These are phyloP conservation scores for Pogonocherus hispidulus DNA, from an alignment of 2,888 invertebrate species.

Conservation along the genomic window DNA sequence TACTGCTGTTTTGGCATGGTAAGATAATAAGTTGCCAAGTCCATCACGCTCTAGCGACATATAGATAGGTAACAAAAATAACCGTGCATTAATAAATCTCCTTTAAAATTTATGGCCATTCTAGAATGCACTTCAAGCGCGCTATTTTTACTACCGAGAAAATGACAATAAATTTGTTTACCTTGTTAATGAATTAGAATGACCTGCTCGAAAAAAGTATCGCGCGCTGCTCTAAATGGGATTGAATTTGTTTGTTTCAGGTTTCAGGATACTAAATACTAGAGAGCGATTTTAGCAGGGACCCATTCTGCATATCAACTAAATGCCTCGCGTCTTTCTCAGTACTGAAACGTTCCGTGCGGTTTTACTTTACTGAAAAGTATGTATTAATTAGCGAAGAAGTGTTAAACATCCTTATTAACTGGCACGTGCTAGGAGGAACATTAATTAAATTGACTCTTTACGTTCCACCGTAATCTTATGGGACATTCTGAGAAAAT, in stretches of 20 bases:
- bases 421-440: conserved; percentile 41
- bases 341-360: conserved; percentile 37
- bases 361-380: conserved; percentile 50
- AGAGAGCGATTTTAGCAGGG: conserved; percentile 50
- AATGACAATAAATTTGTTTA: conserved; percentile 43
- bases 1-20: conserved; percentile 39
- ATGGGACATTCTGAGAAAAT: conserved; percentile 1
- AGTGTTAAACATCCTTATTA: conserved; percentile 49
- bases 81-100: conserved; percentile 44
- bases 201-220: conserved; percentile 45
- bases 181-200: conserved; percentile 44
- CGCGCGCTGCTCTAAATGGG: conserved; percentile 44
- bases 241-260: conserved; percentile 43
- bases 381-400: conserved; percentile 50
- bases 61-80: conserved; percentile 45
- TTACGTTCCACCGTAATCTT: conserved; percentile 26
- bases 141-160: conserved; percentile 45
- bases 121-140: conserved; percentile 39
- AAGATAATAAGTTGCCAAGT: conserved; percentile 42
- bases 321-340: conserved; percentile 43
- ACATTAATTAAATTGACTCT: conserved; percentile 38
- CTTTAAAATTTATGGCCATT: conserved; percentile 41
- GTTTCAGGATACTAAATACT: conserved; percentile 33
- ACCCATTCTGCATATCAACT: conserved; percentile 57
- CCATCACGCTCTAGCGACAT: conserved; percentile 35